Conservation (phyloP, 2,888 invertebrate genomes). For the Ditula angustiorana region DNA sequence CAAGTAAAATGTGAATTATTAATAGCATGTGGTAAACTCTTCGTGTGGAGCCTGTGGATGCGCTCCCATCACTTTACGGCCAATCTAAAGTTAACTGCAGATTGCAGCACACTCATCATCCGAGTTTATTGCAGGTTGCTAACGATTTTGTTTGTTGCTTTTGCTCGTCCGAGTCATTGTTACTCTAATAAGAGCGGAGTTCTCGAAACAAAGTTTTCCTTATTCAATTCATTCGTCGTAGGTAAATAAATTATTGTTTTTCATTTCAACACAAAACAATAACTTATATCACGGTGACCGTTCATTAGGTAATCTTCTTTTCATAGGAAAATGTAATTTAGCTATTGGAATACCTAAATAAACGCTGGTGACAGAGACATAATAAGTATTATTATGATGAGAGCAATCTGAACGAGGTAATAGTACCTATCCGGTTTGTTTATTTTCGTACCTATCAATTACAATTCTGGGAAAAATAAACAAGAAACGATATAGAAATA, state of each 20-base stretch:
- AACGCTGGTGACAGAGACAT: too few relatives aligned
- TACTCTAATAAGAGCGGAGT: background rate
- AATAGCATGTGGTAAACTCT: background rate
- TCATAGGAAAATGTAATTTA: too few relatives aligned
- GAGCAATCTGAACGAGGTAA: too few relatives aligned
- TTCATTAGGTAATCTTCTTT: background rate
- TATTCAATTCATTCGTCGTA: background rate
- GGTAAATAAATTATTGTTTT: background rate
- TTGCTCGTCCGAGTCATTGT: background rate
- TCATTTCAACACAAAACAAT: background rate
- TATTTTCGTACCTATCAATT: too few relatives aligned
- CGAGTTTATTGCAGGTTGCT: background rate
- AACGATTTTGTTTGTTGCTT: background rate
- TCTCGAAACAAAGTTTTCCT: background rate
- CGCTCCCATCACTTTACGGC: background rate
- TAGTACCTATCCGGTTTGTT: too few relatives aligned
- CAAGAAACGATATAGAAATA: too few relatives aligned
- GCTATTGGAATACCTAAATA: too few relatives aligned
- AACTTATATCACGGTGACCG: background rate
- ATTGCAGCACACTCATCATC: background rate
- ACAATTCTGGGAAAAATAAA: too few relatives aligned
- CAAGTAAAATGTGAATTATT: background rate
- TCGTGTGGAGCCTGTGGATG: too few relatives aligned
- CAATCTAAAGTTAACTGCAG: background rate
- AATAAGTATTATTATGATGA: too few relatives aligned